Evolutionary conservation across 2,888 invertebrate species (phyloP).

Genomic region (Tetanocera ferruginea): DNA sequence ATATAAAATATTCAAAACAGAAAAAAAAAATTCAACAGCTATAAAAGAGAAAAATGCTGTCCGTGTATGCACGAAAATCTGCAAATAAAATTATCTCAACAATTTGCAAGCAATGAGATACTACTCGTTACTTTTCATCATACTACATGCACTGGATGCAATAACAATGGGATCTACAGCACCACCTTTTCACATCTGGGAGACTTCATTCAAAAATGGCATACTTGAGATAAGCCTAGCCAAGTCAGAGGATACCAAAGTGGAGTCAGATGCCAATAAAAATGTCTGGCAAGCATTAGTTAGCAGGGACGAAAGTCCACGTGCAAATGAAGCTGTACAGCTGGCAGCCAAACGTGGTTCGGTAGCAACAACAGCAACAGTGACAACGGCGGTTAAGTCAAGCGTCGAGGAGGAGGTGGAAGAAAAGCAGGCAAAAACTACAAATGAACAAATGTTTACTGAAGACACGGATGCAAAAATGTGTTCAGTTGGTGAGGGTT

Average conservation of each 20-base stretch:
- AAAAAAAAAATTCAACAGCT: background rate
- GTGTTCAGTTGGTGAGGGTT: no score
- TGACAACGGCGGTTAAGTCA: background rate
- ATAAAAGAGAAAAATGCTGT: background rate
- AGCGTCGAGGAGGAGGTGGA: background rate
- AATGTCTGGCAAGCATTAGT: background rate
- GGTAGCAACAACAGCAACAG: background rate
- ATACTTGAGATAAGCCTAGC: background rate
- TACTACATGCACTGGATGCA: background rate
- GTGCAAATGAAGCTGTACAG: background rate
- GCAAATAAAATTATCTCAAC: background rate
- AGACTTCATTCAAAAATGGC: conserved; percentile 9
- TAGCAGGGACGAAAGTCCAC: background rate
- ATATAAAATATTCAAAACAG: background rate
- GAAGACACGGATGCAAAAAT: no score
- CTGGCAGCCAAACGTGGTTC: background rate
- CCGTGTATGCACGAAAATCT: background rate
- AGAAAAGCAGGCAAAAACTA: no score
- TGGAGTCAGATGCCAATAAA: background rate
- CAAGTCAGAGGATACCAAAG: background rate
- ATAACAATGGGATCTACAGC: background rate
- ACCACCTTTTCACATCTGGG: conserved; percentile 16
- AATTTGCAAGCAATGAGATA: background rate
- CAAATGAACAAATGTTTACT: no score
- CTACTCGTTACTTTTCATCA: background rate